Evolutionary conservation across 2,113 vertebrate genomes (phyloP).

Genomic region (Machaerirhynchus nigripectus): DNA sequence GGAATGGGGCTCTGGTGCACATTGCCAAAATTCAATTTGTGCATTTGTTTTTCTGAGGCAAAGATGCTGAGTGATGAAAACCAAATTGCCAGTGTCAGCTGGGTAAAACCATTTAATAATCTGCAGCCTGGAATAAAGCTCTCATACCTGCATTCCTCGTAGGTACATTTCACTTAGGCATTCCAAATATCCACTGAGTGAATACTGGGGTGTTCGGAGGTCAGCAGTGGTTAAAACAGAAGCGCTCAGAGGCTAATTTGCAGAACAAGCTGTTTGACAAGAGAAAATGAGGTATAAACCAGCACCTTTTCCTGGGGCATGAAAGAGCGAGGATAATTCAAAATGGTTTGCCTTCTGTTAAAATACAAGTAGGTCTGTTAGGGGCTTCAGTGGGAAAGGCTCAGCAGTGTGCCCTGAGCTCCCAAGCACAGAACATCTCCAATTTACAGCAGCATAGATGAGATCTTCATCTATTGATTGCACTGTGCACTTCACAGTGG

Average conservation of each 20-base stretch:
- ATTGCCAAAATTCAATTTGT: background rate
- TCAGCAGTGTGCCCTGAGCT: background rate
- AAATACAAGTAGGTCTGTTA: background rate
- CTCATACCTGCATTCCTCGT: background rate
- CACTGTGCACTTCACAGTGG: background rate
- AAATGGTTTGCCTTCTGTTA: background rate
- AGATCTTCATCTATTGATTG: background rate
- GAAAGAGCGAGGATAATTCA: background rate
- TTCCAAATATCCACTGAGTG: background rate
- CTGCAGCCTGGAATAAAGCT: background rate
- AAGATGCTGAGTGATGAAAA: slow-evolving; percentile 1
- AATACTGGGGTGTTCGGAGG: background rate
- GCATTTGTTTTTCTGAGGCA: background rate
- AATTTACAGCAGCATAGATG: background rate
- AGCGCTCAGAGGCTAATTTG: background rate
- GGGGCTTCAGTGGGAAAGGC: background rate
- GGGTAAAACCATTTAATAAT: background rate
- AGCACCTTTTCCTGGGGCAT: background rate
- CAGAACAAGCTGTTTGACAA: background rate
- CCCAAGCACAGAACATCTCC: background rate
- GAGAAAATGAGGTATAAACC: background rate
- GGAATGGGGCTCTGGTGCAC: background rate
- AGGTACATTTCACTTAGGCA: background rate
- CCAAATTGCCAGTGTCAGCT: background rate
- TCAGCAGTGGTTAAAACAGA: background rate